Base-by-base conservation (phyloP, 2,888 invertebrate genomes). In the Drosophila helvetica region DNA sequence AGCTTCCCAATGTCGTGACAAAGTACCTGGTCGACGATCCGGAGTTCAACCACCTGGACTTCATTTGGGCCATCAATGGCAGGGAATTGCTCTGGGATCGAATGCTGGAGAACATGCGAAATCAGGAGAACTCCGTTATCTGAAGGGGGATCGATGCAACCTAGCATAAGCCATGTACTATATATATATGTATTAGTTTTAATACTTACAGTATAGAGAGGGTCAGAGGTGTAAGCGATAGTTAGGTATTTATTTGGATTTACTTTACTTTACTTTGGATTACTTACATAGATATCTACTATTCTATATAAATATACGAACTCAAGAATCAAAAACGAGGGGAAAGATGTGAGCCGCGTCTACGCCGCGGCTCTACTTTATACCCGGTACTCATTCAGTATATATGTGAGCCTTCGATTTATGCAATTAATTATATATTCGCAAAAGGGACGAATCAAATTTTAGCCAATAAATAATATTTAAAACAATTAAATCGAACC, bases 11-110 rank as follows among this genome's bases (percentile, higher is more conserved):
- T 78, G 87, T 90, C 2, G 77, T 91, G 38, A 86, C 89, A 12
- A 90, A 93, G 73, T 94, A 94, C 90, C 90, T 93, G 50, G 93
- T 96, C 10, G 93, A 94, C 0, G 91, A 93, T 82, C 81, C 91
- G 2, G 91, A 91, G 7, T 96, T 95, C 83, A 95, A 94, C 86
- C 96, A 96, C 88, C 86, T 96, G 69, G 96, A 96, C 87, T 96
- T 95, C 86, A 91, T 95, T 75, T 95, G 94, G 94, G 95, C 94
- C 15, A 93, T 93, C 15, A 93, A 95, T 86, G 94, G 94, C 0
- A 93, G 92, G 60, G 91, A 92, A 3, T 88, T 95, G 61, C 87
- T 96, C 1, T 95, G 94, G 81, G 91, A 94, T 60, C 93, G 93
- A 74, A 90, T 95, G 42, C 90, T 94, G 18, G 92, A 92, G 62